Evolutionary conservation across 2,797 vertebrate genomes (phyloP).

Genomic region (Apogon talboti): DNA sequence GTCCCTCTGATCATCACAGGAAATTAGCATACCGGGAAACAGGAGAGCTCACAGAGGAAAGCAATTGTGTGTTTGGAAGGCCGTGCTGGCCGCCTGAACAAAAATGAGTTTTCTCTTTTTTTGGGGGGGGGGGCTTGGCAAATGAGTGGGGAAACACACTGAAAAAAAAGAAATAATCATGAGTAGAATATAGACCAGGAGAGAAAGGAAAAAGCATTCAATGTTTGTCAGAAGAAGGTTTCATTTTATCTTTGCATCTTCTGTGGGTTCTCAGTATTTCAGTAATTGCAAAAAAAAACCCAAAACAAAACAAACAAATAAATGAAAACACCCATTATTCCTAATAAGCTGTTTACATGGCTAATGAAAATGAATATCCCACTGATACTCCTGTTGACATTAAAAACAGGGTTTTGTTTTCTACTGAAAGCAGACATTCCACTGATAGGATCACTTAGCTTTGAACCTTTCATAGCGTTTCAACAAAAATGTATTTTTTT

Average conservation of each 20-base stretch:
- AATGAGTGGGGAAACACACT: constrained; percentile 33
- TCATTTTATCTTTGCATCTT: not conserved
- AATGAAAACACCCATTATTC: no score
- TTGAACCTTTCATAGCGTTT: no score
- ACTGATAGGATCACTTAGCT: no score
- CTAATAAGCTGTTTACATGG: no score
- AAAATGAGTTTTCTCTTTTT: constrained; percentile 46
- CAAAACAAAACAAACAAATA: no score
- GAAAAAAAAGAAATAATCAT: constrained; percentile 40
- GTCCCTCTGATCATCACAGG: constrained; percentile 84
- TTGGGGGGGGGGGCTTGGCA: constrained; percentile 28
- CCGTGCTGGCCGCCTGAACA: constrained; percentile 72
- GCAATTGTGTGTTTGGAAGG: constrained; percentile 79
- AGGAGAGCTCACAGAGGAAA: constrained; percentile 76
- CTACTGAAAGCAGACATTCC: no score
- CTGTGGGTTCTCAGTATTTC: no score
- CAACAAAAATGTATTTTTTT: no score
- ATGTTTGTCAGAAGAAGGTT: constrained; percentile 12
- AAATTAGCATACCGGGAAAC: constrained; percentile 83
- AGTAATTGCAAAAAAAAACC: no score
- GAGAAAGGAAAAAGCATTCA: constrained; percentile 4
- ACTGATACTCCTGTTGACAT: no score
- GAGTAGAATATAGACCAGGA: constrained; percentile 36
- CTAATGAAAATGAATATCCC: no score
- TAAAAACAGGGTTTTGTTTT: no score